A percentile compares a stretch with the other conserved stretches of the same genome.
These are phyloP conservation scores for Saccostrea cuccullata DNA, from an alignment of 1,140 invertebrate genomes.

Conservation along the genomic window DNA sequence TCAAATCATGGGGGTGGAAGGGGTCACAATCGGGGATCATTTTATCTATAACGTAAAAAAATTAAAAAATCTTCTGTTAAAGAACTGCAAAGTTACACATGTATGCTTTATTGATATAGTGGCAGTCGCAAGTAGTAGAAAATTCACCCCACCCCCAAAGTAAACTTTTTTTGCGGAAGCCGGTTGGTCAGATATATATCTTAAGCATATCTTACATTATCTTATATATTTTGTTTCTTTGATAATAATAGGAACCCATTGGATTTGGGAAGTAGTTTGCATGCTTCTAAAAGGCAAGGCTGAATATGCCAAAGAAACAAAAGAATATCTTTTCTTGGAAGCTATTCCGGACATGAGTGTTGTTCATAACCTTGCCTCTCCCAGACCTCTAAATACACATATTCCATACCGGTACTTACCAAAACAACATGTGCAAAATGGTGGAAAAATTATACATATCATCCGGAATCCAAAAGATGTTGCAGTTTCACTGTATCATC, in stretches of 20 bases:
- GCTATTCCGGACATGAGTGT: neutral
- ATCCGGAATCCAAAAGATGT: constrained; percentile 58
- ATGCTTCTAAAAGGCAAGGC: constrained; percentile 54
- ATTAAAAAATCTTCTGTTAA: too few relatives aligned
- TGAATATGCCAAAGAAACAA: constrained; percentile 38
- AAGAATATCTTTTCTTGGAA: constrained; percentile 48
- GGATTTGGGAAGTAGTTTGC: constrained; percentile 62
- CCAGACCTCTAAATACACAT: constrained; percentile 59
- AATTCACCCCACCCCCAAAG: too few relatives aligned
- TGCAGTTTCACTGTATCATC: constrained; percentile 52
- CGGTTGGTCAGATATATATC: too few relatives aligned
- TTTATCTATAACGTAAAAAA: too few relatives aligned
- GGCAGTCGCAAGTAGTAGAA: too few relatives aligned
- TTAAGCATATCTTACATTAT: too few relatives aligned
- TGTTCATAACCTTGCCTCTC: constrained; percentile 47
- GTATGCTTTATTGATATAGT: too few relatives aligned
- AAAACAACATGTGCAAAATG: constrained; percentile 31
- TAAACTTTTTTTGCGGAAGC: too few relatives aligned
- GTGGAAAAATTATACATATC: constrained; percentile 55
- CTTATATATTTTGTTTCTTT: too few relatives aligned
- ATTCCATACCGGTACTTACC: constrained; percentile 48
- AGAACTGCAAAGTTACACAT: too few relatives aligned
- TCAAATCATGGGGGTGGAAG: too few relatives aligned
- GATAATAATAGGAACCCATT: constrained; percentile 59
- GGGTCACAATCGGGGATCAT: too few relatives aligned